A percentile compares a stretch with the other conserved stretches of the same genome.
Conservation (phyloP, 1,140 invertebrate genomes). For the Drosophila nannoptera region DNA sequence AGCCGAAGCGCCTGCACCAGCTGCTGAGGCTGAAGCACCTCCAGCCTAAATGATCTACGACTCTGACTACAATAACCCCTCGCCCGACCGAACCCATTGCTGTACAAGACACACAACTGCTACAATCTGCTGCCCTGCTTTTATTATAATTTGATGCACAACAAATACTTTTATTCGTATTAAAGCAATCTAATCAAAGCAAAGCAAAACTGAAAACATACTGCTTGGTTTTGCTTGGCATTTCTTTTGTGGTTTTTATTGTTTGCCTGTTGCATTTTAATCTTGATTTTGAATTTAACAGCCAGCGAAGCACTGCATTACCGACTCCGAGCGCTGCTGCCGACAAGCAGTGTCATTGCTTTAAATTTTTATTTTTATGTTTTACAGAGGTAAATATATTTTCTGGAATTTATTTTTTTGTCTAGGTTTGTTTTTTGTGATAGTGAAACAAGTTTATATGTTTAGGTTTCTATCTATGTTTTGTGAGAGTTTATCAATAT, state of each 20-base stretch:
- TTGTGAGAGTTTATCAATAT: constrained; percentile 40
- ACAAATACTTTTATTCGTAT: constrained; percentile 28
- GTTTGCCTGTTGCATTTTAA: constrained; percentile 33
- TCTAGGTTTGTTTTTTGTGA: constrained; percentile 11
- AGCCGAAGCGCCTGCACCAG: constrained; percentile 42
- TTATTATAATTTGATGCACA: constrained; percentile 51
- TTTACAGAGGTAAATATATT: constrained; percentile 51
- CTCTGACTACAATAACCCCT: background rate
- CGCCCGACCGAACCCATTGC: constrained; percentile 16
- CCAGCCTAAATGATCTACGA: constrained; percentile 58
- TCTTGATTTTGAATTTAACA: constrained; percentile 56
- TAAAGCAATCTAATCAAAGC: constrained; percentile 53
- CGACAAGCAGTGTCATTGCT: constrained; percentile 34
- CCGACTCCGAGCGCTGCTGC: constrained; percentile 47
- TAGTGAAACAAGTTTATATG: constrained; percentile 15
- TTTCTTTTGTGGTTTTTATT: constrained; percentile 29
- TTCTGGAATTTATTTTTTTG: constrained; percentile 22
- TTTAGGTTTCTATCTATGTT: constrained; percentile 31
- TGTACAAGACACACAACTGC: constrained; percentile 41
- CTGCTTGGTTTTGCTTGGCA: constrained; percentile 18
- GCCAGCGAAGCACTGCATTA: constrained; percentile 55
- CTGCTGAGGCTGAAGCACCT: constrained; percentile 74
- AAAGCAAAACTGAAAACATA: constrained; percentile 61
- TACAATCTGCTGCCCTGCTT: constrained; percentile 63
- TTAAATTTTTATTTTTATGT: constrained; percentile 42